Percentiles rank a stretch among this genome's conserved stretches.
Evolutionary conservation across 2,113 vertebrate species (phyloP).

Genomic region (Stegostoma tigrinum): DNA sequence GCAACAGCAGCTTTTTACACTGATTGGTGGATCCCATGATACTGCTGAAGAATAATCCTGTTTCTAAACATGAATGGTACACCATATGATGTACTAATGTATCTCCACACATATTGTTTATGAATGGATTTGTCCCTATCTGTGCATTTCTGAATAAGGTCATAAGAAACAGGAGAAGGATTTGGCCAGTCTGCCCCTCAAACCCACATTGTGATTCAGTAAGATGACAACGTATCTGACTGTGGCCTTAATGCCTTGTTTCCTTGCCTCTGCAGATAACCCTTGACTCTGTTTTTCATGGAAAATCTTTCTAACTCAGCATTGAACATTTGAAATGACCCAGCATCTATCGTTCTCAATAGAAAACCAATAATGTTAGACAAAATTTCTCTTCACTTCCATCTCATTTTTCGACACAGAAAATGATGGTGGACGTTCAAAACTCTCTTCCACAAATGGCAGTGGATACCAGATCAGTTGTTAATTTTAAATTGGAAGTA

Average conservation of each 20-base stretch:
- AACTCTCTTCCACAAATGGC: too few species aligned
- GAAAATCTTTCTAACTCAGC: not conserved
- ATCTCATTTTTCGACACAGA: too few species aligned
- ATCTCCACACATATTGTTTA: not conserved
- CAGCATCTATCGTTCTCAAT: not conserved
- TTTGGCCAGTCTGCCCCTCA: not conserved
- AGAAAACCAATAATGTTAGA: too few species aligned
- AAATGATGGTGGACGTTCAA: too few species aligned
- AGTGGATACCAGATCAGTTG: too few species aligned
- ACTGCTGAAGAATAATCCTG: not conserved
- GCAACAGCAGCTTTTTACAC: not conserved
- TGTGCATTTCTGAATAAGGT: not conserved
- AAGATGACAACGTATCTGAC: not conserved
- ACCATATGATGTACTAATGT: not conserved
- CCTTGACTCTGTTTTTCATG: not conserved
- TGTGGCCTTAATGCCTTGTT: not conserved
- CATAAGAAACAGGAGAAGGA: too few species aligned
- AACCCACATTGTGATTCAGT: not conserved
- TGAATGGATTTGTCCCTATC: not conserved
- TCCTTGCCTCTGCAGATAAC: not conserved
- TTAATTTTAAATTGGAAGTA: too few species aligned
- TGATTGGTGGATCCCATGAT: not conserved
- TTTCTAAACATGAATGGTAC: not conserved
- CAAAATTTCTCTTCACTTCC: too few species aligned
- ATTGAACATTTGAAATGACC: not conserved